These are phyloP conservation scores for Globodera rostochiensis DNA, from an alignment of 1,140 invertebrate genomes.

Conservation along the genomic window DNA sequence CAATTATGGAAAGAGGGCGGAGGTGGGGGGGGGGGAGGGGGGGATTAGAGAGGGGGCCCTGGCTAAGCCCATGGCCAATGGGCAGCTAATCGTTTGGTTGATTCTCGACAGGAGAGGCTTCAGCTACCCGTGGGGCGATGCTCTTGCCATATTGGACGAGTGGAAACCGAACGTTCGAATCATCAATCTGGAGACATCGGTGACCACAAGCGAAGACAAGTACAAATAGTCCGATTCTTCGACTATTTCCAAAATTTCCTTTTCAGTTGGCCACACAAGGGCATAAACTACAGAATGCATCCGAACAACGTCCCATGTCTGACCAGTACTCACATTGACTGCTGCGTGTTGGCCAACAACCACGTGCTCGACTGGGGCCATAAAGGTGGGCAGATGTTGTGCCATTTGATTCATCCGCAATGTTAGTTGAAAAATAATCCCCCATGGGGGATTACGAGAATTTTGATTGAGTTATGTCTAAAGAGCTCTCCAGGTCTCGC, in stretches of 20 bases:
- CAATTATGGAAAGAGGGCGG: neutral
- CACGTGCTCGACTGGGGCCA: slow-evolving; percentile 30
- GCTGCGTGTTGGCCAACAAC: slow-evolving; percentile 25
- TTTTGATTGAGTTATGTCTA: too few relatives aligned
- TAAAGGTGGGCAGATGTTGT: neutral
- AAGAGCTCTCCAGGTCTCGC: neutral
- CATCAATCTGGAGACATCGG: slow-evolving; percentile 25
- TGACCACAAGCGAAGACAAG: slow-evolving; percentile 20
- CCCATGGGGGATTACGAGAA: too few relatives aligned
- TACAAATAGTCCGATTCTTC: neutral
- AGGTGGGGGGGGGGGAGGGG: too few relatives aligned
- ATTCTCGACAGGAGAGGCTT: neutral
- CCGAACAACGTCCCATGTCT: slow-evolving; percentile 14
- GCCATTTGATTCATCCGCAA: neutral
- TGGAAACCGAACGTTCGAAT: neutral
- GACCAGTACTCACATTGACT: slow-evolving; percentile 15
- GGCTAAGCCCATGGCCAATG: too few relatives aligned
- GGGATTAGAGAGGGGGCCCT: too few relatives aligned
- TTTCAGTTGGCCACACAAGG: slow-evolving; percentile 12
- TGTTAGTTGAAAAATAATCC: too few relatives aligned
- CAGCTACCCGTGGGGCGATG: slow-evolving; percentile 17
- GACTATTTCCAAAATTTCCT: neutral
- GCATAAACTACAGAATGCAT: slow-evolving; percentile 22
- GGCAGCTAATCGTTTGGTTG: too few relatives aligned
- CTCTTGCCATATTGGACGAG: neutral